These are phyloP conservation scores for Battus philenor DNA, from an alignment of 1,140 invertebrate genomes.

Conservation along the genomic window DNA sequence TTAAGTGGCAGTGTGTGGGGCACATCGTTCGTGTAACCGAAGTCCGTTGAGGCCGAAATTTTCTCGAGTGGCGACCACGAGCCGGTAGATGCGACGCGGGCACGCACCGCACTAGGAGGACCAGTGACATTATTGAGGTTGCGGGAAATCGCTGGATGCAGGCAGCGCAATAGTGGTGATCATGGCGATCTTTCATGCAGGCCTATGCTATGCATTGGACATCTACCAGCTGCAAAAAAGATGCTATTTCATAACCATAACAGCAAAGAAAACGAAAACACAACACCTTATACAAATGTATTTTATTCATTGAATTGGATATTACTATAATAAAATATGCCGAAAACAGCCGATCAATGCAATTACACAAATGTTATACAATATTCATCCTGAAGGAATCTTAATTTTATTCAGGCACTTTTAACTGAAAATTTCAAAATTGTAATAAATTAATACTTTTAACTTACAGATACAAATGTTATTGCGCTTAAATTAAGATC, in stretches of 20 bases:
- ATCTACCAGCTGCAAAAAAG: background rate
- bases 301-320: conserved; percentile 35
- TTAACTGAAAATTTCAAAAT: conserved; percentile 11
- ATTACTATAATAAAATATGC: conserved; percentile 36
- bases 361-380: conserved; percentile 18
- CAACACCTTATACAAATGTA: conserved; percentile 50
- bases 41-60: too few relatives aligned
- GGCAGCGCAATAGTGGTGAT: too few relatives aligned
- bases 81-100: too few relatives aligned
- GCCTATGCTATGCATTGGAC: too few relatives aligned
- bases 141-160: too few relatives aligned
- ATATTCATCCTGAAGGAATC: conserved; percentile 21
- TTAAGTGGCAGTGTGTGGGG: too few relatives aligned
- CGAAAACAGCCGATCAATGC: conserved; percentile 20
- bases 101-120: too few relatives aligned
- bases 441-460: conserved; percentile 16
- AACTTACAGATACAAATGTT: conserved; percentile 15
- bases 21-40: too few relatives aligned
- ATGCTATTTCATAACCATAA: too few relatives aligned
- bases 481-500: conserved; percentile 42
- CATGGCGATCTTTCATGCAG: too few relatives aligned
- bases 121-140: too few relatives aligned
- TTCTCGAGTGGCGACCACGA: too few relatives aligned
- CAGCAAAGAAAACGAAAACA: conserved; percentile 21
- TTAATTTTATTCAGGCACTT: conserved; percentile 14